Percentiles rank a stretch among this genome's conserved stretches.
Evolutionary conservation across 2,797 vertebrate species (phyloP).

Genomic region (Eurystomus glaucurus): DNA sequence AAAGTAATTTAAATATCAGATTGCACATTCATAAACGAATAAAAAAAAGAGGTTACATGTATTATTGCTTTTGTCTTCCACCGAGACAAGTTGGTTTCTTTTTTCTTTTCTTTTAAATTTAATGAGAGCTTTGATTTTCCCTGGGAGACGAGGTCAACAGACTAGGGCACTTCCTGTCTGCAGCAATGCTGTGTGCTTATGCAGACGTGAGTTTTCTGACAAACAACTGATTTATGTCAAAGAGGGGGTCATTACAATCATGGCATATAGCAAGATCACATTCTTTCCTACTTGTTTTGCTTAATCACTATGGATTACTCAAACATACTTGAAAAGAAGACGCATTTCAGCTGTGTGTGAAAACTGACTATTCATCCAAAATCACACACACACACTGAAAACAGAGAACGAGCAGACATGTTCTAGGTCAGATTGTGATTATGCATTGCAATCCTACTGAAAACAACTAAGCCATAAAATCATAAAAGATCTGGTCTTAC

Average conservation of each 20-base stretch:
- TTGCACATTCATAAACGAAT: conserved; percentile 19
- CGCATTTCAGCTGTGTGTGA: conserved; percentile 52
- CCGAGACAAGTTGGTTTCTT: neutral
- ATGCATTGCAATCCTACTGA: neutral
- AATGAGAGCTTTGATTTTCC: conserved; percentile 73
- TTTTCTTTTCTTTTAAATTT: neutral
- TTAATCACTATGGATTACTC: conserved; percentile 68
- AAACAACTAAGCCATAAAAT: neutral
- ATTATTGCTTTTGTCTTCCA: conserved; percentile 29
- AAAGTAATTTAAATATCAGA: conserved; percentile 63
- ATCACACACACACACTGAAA: neutral
- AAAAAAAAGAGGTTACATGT: neutral
- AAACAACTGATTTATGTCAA: conserved; percentile 77
- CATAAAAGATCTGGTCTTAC: neutral
- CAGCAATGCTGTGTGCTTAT: conserved; percentile 57
- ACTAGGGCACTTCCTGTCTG: conserved; percentile 84
- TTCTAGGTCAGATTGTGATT: neutral
- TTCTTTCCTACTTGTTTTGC: conserved; percentile 67
- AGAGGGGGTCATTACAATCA: conserved; percentile 60
- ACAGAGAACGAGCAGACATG: neutral
- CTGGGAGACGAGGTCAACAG: conserved; percentile 77
- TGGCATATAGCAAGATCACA: conserved; percentile 55
- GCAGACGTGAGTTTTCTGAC: conserved; percentile 73
- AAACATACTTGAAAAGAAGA: conserved; percentile 69
- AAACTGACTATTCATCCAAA: conserved; percentile 48